These are phyloP conservation scores for Halocaridina rubra DNA, from an alignment of 2,888 invertebrate species.

Conservation along the genomic window DNA sequence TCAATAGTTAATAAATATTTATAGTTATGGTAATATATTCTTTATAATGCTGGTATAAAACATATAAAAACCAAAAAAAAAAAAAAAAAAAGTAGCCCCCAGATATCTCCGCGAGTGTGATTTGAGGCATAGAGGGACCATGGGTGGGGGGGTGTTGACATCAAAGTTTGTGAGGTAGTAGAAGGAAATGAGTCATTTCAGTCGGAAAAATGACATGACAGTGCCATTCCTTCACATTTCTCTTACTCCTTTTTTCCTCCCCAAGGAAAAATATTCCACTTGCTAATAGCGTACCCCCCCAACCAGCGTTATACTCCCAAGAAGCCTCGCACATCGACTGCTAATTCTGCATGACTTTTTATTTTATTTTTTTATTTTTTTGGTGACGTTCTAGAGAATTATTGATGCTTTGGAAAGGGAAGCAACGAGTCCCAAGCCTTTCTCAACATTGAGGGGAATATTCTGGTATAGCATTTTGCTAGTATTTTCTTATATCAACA, in stretches of 20 bases:
- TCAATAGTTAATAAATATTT: constrained; percentile 62
- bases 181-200: background rate
- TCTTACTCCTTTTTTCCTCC: no score
- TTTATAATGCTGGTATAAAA: constrained; percentile 60
- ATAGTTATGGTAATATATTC: constrained; percentile 62
- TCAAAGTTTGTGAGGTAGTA: background rate
- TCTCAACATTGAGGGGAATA: constrained; percentile 25
- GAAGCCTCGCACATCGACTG: constrained; percentile 18
- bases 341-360: constrained; percentile 55
- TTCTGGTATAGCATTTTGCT: constrained; percentile 25
- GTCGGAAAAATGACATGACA: background rate
- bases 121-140: background rate
- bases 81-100: constrained; percentile 53
- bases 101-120: constrained; percentile 40
- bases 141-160: constrained; percentile 4
- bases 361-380: no score
- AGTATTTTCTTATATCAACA: background rate
- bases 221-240: no score
- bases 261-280: no score
- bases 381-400: no score
- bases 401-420: no score
- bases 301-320: no score
- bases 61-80: constrained; percentile 48
- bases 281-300: background rate
- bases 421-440: background rate